Evolutionary conservation across 2,113 vertebrate genomes (phyloP), one percentile per base, ranked within the genome.

Genomic region (Jaculus jaculus): DNA sequence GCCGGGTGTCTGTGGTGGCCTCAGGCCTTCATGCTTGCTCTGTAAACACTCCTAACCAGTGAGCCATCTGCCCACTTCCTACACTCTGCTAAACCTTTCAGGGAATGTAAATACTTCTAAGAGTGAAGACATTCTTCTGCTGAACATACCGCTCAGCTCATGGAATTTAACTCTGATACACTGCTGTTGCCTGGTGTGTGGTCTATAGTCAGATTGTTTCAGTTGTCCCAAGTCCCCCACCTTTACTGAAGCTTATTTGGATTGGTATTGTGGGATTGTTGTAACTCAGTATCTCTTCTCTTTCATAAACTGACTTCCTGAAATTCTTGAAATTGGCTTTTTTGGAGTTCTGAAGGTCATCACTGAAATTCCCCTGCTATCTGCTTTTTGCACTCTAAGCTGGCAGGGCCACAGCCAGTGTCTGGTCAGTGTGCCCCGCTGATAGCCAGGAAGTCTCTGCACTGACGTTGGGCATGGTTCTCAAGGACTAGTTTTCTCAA

Each of bases 271-370:
- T 47, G 78, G 86, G 11, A 65, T 88, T 86, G 73, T 89, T 65
- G 39, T 42, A 54, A 74, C 30, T 87, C 28, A 3, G 3, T 71
- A 84, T 87, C 84, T 81, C 84, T 91, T 80, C n/a, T 47, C n/a
- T 95, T 93, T 93, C 13, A 42, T 69, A 89, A 91, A 77, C 26
- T 63, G 75, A 85, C 58, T 82, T 20, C 39, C 47, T 87, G 28
- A 74, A 60, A 54, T 84, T 72, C 96, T 93, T 84, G 24, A 74
- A 91, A 68, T 79, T 65, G 89, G 84, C 16, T 73, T 63, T 92
- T 75, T 54, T 23, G 42, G 84, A 69, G 54, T 90, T 93, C 54
- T 66, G 54, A 72, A 30, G 18, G 18, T 75, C 73, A 1, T 61
- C 28, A 23, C 42, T 82, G 18, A 23, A 20, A 11, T n/a, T 42